phyloP scores from a whole-genome alignment of 2,888 invertebrate species.

The Cerceris rybyensis region DNA sequence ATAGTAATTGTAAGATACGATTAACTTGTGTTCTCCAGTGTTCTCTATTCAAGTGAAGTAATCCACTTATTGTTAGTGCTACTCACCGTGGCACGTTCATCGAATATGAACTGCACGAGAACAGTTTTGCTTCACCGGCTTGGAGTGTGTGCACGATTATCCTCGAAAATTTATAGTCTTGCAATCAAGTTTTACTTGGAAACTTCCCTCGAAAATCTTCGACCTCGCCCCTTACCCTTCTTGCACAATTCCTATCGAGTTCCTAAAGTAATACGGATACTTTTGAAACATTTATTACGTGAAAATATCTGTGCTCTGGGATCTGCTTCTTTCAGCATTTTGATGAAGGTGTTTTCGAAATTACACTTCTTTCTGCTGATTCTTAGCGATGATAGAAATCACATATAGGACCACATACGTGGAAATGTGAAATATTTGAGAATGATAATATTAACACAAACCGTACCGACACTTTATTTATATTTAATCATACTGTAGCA shows the following conservation, averaged over 20 bases:
- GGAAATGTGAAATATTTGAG: too few species aligned
- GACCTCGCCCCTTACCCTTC: background rate
- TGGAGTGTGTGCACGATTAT: background rate
- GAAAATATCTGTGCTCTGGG: too few species aligned
- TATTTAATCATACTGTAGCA: background rate
- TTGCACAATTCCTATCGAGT: background rate
- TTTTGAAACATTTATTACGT: too few species aligned
- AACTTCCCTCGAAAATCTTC: constrained; percentile 20
- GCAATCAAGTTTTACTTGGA: background rate
- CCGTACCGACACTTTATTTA: too few species aligned
- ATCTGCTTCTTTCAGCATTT: too few species aligned
- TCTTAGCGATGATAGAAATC: too few species aligned
- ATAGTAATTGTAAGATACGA: constrained; percentile 14
- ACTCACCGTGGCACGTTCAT: background rate
- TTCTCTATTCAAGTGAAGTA: constrained; percentile 2
- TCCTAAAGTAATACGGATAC: too few species aligned
- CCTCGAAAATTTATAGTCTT: constrained; percentile 12
- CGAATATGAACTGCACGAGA: constrained; percentile 7
- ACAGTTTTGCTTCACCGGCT: background rate
- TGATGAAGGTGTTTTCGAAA: too few species aligned
- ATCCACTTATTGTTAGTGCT: constrained; percentile 17
- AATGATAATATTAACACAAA: too few species aligned
- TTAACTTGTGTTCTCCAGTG: constrained; percentile 1
- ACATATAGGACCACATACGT: too few species aligned
- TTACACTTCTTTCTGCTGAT: too few species aligned